A percentile compares a stretch with the other conserved stretches of the same genome.
Evolutionary conservation across 2,113 vertebrate genomes (phyloP).

Genomic region (Nyctereutes procyonoides): DNA sequence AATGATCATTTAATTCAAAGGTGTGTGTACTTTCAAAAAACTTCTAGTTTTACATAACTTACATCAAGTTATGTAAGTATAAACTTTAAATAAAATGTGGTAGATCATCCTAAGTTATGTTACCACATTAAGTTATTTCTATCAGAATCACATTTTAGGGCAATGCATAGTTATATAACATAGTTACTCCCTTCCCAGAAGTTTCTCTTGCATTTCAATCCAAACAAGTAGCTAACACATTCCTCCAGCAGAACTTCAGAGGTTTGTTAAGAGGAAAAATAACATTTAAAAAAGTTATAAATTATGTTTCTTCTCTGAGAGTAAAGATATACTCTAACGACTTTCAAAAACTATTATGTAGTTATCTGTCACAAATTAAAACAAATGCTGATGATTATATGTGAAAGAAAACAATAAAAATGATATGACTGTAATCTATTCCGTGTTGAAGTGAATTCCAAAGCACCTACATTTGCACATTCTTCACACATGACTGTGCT

Average conservation of each 20-base stretch:
- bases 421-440: constrained; percentile 77
- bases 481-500: constrained; percentile 99
- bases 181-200: neutral
- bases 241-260: neutral
- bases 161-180: neutral
- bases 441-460: constrained; percentile 82
- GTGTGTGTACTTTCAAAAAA: neutral
- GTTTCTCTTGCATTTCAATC: constrained; percentile 8
- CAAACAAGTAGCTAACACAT: constrained; percentile 11
- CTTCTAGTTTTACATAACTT: neutral
- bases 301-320: constrained; percentile 14
- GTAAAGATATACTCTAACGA: neutral
- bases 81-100: constrained; percentile 28
- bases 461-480: constrained; percentile 96
- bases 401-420: constrained; percentile 76
- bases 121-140: constrained; percentile 30
- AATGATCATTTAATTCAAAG: constrained; percentile 55
- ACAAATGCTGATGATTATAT: neutral
- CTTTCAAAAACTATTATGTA: neutral
- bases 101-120: neutral
- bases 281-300: neutral
- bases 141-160: neutral
- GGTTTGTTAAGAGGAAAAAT: constrained; percentile 15
- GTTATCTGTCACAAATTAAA: constrained; percentile 1
- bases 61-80: neutral